Conservation (phyloP, 2,113 vertebrate genomes). For the Hoplias malabaricus region DNA sequence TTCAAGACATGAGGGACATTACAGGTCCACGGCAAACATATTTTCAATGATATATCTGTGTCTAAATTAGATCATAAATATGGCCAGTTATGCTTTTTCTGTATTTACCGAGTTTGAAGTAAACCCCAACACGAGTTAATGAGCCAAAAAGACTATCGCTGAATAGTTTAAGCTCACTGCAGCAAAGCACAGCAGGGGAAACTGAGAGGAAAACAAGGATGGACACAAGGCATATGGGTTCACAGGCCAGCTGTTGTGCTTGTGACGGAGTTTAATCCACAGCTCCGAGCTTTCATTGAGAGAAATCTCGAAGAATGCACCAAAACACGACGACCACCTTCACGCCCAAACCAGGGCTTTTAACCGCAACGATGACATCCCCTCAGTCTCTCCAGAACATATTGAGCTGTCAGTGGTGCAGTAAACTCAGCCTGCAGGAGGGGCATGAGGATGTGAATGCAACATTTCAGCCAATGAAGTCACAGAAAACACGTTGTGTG, state of each 20-base stretch:
- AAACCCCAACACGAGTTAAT: background rate
- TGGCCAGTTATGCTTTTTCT: background rate
- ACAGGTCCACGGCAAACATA: too few species aligned
- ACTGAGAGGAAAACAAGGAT: constrained; percentile 7
- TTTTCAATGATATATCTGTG: too few species aligned
- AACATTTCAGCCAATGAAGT: background rate
- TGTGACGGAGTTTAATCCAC: background rate
- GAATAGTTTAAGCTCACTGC: constrained; percentile 39
- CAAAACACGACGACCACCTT: background rate
- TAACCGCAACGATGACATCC: background rate
- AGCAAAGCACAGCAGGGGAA: background rate
- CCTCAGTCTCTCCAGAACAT: constrained; percentile 1
- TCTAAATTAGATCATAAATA: background rate
- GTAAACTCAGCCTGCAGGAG: constrained; percentile 19
- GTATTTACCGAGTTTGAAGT: background rate
- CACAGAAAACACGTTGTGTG: background rate
- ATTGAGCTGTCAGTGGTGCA: background rate
- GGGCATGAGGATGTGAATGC: background rate
- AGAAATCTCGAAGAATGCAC: background rate
- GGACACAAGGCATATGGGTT: background rate
- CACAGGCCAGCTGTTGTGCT: background rate
- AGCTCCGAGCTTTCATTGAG: too few species aligned
- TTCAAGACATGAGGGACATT: too few species aligned
- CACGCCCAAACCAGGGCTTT: background rate
- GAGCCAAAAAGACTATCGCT: constrained; percentile 13